Evolutionary conservation across 1,140 invertebrate species (phyloP).

Genomic region (Aethina tumida): DNA sequence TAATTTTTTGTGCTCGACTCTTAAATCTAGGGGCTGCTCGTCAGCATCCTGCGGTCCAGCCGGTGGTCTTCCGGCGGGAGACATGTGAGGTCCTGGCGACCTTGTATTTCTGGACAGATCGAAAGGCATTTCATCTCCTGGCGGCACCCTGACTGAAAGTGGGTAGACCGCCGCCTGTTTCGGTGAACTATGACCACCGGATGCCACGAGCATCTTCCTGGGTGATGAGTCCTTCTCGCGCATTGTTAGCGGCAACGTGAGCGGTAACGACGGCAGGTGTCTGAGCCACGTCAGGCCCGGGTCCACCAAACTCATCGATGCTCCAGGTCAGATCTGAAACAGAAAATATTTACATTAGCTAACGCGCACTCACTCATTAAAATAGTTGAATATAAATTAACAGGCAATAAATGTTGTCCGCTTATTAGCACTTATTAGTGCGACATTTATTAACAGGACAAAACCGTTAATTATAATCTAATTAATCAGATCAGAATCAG

Average conservation of each 20-base stretch:
- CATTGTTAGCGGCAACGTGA: constrained; percentile 39
- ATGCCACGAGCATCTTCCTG: constrained; percentile 53
- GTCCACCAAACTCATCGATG: constrained; percentile 31
- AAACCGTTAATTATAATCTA: too few species aligned
- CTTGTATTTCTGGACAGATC: constrained; percentile 43
- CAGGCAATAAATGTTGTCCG: too few species aligned
- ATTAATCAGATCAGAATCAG: too few species aligned
- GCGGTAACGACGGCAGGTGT: constrained; percentile 27
- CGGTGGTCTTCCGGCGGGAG: constrained; percentile 41
- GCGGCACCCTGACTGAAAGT: constrained; percentile 45
- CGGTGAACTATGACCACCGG: constrained; percentile 51
- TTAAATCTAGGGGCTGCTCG: constrained; percentile 72
- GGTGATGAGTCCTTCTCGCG: constrained; percentile 72
- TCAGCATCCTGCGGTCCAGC: constrained; percentile 39
- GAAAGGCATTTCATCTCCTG: constrained; percentile 40
- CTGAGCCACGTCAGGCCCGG: constrained; percentile 33
- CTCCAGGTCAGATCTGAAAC: constrained; percentile 18
- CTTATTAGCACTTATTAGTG: too few species aligned
- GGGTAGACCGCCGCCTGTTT: constrained; percentile 64
- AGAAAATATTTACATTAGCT: constrained; percentile 8
- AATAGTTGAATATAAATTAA: constrained; percentile 1
- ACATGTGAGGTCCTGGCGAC: constrained; percentile 42
- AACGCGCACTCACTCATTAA: constrained; percentile 5
- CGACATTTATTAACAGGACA: too few species aligned
- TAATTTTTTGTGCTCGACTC: constrained; percentile 68